Base-by-base conservation (phyloP, 2,888 invertebrate species). In the Lasioglossum figueresi region DNA sequence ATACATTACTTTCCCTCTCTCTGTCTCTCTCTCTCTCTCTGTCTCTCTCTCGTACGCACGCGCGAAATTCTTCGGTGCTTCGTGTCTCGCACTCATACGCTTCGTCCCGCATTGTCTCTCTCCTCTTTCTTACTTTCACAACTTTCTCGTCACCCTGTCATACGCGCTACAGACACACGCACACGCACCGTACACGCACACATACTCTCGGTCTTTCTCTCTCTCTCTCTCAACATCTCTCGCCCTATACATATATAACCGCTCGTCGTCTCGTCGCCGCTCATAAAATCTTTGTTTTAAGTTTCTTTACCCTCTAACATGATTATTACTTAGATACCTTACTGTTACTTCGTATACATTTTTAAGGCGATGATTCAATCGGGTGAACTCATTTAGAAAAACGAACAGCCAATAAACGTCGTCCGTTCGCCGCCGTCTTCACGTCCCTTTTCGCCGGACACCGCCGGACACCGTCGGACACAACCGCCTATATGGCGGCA, bases 311-410 rank as follows among this genome's bases (percentile, higher is more conserved):
- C 93, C 92, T 94, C 93, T 94, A 95, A 94, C 92, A 92, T 94
- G 95, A 94, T 94, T 94, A 95, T 95, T 95, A 95, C 93, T 95
- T 95, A 94, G 93, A 94, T 95, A 95, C 93, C 95, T 95, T 95
- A 95, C 91, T 92, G 93, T 95, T 95, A 95, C 91, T 95, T 95
- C 95, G 95, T 95, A 95, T 95, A 95, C 95, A 95, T 95, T 95
- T 95, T 95, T 95, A 95, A 95, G 95, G 95, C 95, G 95, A 95
- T 95, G 94, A 95, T 95, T 95, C 94, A 95, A 95, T 95, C 93
- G 94, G 94, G 94, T 95, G 94, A 95, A 95, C 94, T 94, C 94
- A 93, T 95, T 93, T 92, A 90, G 91, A 91, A 93, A 83, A 94
- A 94, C 93, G 92, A 94, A 94, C 94, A 94, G 94, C 94, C 94